Base-by-base conservation (phyloP, 2,888 invertebrate species). In the Drosophila basisetae region DNA sequence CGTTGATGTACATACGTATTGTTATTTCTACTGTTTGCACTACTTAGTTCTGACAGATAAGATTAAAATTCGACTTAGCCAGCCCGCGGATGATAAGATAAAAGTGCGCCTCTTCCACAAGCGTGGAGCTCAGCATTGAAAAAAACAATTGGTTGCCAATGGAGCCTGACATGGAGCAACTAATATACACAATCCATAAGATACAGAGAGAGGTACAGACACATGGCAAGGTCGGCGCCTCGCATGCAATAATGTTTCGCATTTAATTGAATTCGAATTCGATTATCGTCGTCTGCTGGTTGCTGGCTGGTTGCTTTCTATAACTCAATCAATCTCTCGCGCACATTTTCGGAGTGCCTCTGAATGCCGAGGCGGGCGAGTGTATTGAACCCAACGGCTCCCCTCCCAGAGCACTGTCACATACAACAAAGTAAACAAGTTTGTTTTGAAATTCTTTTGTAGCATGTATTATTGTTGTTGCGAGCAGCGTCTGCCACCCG, bases 31-130 rank as follows among this genome's bases (percentile, higher is more conserved):
- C 58, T 85, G 86, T 89, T 85, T 89, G 89, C 80, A 89, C 80
- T 89, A 84, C 86, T 89, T 89, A 89, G 80, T 86, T 84, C 78
- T 78, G 85, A 69, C 76, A 82, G 85, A 85, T 85, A 85, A 85
- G 85, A 85, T 85, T 86, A 89, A 80, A 81, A 82, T 85, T 73
- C 78, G 89, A 82, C 84, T 84, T 88, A 85, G 82, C 71, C 77
- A 41, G 78, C 66, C 33, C 22, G 39, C 2, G 22, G 49, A 49
- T 65, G 89, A 85, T 89, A 89, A 89, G 89, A 85, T 89, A 85
- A 84, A 80, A 74, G 52, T 53, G 73, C 43, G 52, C 22, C 68
- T 62, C 54, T 47, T 33, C 56, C 53, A 62, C 37, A 63, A 63
- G 62, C 54, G 59, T 49, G 13, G 37, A 71, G 39, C 39, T 10